phyloP scores from a whole-genome alignment of 2,113 vertebrate species.

The Corythornis cristatus region DNA sequence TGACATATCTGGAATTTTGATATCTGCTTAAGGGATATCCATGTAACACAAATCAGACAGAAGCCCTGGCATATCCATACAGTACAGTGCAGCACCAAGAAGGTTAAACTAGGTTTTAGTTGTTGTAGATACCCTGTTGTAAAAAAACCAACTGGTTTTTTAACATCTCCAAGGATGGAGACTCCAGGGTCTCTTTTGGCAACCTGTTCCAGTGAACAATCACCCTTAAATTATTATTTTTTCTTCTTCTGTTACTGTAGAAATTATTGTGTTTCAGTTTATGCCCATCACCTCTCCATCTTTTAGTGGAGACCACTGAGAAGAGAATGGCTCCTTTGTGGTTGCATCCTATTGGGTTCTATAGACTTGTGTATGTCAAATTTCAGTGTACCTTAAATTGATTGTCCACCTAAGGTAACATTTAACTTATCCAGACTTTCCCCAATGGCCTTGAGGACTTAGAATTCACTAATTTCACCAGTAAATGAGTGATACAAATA shows the following conservation, averaged over 20 bases:
- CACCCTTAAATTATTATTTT: background rate
- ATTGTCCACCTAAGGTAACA: background rate
- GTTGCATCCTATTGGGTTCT: background rate
- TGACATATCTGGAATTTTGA: background rate
- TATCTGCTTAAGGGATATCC: background rate
- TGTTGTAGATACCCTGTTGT: background rate
- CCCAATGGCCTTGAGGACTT: background rate
- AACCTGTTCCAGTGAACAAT: background rate
- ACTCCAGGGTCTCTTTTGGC: background rate
- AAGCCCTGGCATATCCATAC: background rate
- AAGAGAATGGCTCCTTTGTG: background rate
- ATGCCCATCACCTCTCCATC: background rate
- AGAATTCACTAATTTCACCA: background rate
- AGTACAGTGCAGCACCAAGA: background rate
- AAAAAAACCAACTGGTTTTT: background rate
- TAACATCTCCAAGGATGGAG: background rate
- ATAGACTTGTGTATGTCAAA: background rate
- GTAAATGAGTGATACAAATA: background rate
- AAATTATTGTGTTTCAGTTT: background rate
- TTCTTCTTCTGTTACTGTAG: background rate
- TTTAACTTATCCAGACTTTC: background rate
- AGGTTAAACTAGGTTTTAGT: background rate
- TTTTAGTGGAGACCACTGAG: background rate
- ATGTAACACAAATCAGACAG: background rate
- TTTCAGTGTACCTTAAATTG: background rate